phyloP scores from a whole-genome alignment of 1,140 invertebrate genomes.

The Drosophila suzukii region DNA sequence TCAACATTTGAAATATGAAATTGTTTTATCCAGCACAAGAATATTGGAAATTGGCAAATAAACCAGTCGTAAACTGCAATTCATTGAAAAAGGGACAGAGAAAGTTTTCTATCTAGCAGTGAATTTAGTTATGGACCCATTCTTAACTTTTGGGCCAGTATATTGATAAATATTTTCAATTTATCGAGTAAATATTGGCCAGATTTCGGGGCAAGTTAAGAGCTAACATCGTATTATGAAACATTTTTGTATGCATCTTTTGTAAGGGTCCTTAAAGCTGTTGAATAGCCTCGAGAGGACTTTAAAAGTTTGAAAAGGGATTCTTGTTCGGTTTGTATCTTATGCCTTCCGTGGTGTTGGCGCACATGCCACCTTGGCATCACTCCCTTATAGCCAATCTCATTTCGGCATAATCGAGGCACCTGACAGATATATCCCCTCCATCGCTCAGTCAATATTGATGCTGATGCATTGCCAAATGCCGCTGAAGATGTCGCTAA shows the following conservation, averaged over 20 bases:
- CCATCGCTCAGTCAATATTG: constrained; percentile 57
- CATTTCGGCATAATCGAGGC: constrained; percentile 57
- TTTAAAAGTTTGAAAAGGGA: constrained; percentile 13
- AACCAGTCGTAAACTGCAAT: constrained; percentile 55
- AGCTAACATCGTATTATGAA: not conserved
- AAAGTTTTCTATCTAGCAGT: constrained; percentile 24
- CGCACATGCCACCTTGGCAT: constrained; percentile 8
- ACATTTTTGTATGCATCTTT: constrained; percentile 3
- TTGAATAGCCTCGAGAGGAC: not conserved
- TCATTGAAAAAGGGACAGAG: constrained; percentile 44
- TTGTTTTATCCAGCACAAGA: constrained; percentile 33
- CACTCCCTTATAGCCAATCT: constrained; percentile 32
- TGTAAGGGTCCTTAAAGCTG: constrained; percentile 9
- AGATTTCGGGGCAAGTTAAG: not conserved
- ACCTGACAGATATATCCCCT: constrained; percentile 20
- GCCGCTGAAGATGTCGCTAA: constrained; percentile 47
- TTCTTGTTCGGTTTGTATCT: constrained; percentile 6
- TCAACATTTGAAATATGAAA: constrained; percentile 74
- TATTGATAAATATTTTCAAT: constrained; percentile 30
- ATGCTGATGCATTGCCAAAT: constrained; percentile 75
- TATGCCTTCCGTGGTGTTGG: not conserved
- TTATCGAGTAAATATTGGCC: constrained; percentile 24
- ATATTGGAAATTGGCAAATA: constrained; percentile 32
- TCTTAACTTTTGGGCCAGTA: constrained; percentile 20
- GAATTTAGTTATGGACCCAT: constrained; percentile 37